Evolutionary conservation across 2,888 invertebrate species (phyloP).

Genomic region (Baronia brevicornis): DNA sequence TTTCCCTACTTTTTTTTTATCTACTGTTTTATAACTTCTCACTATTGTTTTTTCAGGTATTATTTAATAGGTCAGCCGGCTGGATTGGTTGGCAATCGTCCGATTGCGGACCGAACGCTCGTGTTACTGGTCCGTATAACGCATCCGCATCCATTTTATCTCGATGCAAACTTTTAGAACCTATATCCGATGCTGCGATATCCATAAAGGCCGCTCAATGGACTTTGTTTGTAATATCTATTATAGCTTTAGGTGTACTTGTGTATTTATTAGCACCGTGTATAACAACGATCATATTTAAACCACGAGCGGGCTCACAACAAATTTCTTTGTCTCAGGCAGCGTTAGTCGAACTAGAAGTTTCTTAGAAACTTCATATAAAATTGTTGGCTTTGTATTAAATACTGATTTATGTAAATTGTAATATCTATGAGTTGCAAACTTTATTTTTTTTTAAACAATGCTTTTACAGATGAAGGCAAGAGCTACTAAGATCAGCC

Average conservation of each 20-base stretch:
- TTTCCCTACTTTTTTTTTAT: too few species aligned
- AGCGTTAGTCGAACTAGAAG: slow-evolving; percentile 47
- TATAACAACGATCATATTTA: slow-evolving; percentile 39
- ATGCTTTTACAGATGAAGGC: too few species aligned
- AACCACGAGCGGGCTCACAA: slow-evolving; percentile 34
- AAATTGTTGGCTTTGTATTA: not conserved
- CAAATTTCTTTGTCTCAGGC: slow-evolving; percentile 57
- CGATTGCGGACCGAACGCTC: slow-evolving; percentile 53
- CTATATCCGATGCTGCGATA: slow-evolving; percentile 35
- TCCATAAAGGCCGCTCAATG: slow-evolving; percentile 59
- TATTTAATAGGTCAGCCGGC: slow-evolving; percentile 64
- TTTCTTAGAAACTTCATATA: slow-evolving; percentile 19
- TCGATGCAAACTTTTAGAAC: slow-evolving; percentile 34
- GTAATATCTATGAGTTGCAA: too few species aligned
- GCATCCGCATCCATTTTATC: slow-evolving; percentile 33
- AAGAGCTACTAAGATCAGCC: too few species aligned
- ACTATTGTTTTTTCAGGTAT: slow-evolving; percentile 38
- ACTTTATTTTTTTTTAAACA: not conserved
- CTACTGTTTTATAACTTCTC: not conserved
- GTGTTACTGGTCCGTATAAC: slow-evolving; percentile 55
- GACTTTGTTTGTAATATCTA: slow-evolving; percentile 48
- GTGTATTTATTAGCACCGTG: slow-evolving; percentile 55
- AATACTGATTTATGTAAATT: too few species aligned
- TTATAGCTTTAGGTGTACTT: slow-evolving; percentile 47
- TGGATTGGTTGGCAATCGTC: slow-evolving; percentile 64